Evolutionary conservation across 1,140 invertebrate genomes (phyloP), one percentile per base, ranked within the genome.

Genomic region (Tetramorium parvispinum): DNA sequence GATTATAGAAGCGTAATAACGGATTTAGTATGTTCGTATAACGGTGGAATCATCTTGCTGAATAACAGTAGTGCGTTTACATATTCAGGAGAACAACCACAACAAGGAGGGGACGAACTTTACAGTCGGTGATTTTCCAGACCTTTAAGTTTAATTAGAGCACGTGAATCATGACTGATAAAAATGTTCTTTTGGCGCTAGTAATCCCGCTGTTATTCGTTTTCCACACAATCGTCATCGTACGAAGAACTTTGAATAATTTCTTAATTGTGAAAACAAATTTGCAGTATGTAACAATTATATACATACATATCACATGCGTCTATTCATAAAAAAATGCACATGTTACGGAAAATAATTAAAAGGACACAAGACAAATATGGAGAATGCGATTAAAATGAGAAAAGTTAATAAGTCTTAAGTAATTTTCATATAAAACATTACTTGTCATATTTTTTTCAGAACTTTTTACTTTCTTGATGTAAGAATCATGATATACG

Each of bases 201-300:
- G 40, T 43, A 27, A 27, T 18, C 57, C 88, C 51, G 7, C 8
- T 66, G 43, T 37, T 68, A 27, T 18, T 73, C 53, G n/a, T 73
- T 73, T 73, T 82, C 40, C 24, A n/a, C 24, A 32, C 37, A 18
- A 32, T 53, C 18, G 55, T 71, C 49, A 2, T 7, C 27, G n/a
- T 63, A 46, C 11, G 78, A 88, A 90, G 89, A 88, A 55, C 46
- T 59, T 90, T 91, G 82, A 91, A 91, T 91, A 91, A 90, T 90
- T 91, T 78, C 46, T 55, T 55, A 78, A 86, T 32, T 55, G 40
- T 18, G n/a, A 32, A 68, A 51, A 59, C 88, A 40, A 55, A 3
- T 51, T 66, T 66, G 10, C 8, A 0, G 21, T 51, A 40, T 24
- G 8, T 37, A 32, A 53, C 21, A 11, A 55, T 71, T 53, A 40